Evolutionary conservation across 2,888 invertebrate genomes (phyloP).

Genomic region (Spodoptera littoralis): DNA sequence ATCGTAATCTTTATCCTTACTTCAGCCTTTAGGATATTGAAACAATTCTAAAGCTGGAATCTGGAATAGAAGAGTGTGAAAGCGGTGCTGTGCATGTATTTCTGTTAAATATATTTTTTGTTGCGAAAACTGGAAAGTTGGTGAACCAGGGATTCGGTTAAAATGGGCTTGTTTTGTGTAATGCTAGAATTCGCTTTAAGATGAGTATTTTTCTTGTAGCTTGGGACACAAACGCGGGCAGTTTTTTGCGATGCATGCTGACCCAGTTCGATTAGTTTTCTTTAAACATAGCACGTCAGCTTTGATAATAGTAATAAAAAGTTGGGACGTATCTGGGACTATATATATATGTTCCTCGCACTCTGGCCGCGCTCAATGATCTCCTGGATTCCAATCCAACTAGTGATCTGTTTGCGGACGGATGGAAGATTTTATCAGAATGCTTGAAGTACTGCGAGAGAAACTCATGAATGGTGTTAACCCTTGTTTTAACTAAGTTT

Average conservation of each 20-base stretch:
- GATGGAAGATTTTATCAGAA: too few species aligned
- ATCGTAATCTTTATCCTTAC: slow-evolving; percentile 38
- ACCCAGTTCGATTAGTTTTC: slow-evolving; percentile 39
- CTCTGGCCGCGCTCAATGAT: too few species aligned
- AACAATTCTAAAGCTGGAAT: slow-evolving; percentile 42
- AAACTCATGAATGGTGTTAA: too few species aligned
- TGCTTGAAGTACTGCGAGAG: too few species aligned
- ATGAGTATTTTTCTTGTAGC: slow-evolving; percentile 32
- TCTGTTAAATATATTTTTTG: slow-evolving; percentile 28
- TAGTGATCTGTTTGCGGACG: too few species aligned
- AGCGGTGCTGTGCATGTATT: slow-evolving; percentile 18
- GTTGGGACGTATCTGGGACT: slow-evolving; percentile 37
- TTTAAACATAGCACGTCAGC: slow-evolving; percentile 51
- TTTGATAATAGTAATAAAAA: slow-evolving; percentile 55
- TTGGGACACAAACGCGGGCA: slow-evolving; percentile 23
- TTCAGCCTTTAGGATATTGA: slow-evolving; percentile 42
- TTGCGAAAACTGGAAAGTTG: slow-evolving; percentile 17
- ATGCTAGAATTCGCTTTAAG: slow-evolving; percentile 21
- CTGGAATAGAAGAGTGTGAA: slow-evolving; percentile 30
- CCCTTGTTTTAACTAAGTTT: too few species aligned
- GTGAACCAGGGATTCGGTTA: slow-evolving; percentile 20
- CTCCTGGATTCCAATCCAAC: too few species aligned
- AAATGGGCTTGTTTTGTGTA: slow-evolving; percentile 5
- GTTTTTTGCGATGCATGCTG: slow-evolving; percentile 40
- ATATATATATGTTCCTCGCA: too few species aligned